Evolutionary conservation across 2,888 invertebrate species (phyloP), one percentile per base, ranked within the genome.

Genomic region (Copidosoma aretas): DNA sequence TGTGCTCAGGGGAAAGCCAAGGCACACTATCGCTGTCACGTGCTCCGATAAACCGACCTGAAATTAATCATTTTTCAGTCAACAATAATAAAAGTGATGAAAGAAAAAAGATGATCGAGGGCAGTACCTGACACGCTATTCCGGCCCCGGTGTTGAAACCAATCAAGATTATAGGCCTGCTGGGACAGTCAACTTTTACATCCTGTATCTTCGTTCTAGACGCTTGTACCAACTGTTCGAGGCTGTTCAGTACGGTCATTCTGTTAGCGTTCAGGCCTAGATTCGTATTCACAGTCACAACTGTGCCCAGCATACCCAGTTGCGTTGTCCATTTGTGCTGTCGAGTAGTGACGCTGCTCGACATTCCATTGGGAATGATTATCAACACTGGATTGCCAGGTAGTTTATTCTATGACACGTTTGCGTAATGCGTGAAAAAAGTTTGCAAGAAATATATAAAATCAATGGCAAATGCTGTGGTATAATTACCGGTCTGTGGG

Each of bases 121-220:
- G n/a, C n/a, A 15, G 75, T 81, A 88, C 88, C 85, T 93, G 92
- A 76, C 91, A 86, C 1, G 93, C 92, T 52, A 93, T 84, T 0
- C 91, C 86, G 19, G 92, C 88, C n/a, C 92, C 93, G 43, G 90
- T 88, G 78, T 91, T 90, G 81, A 92, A 91, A 14, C 94, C 94
- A 66, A 93, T 84, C n/a, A 94, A 84, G 68, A 93, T 88, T 25
- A 94, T 88, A 52, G 91, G 90, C 71, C 91, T 87, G 54, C 88
- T 88, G 3, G 91, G 89, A 79, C 88, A 89, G 73, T 90, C 90
- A 5, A 85, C 85, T 77, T 89, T 87, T 4, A 91, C 82, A 80
- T 93, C 92, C 74, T 89, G 87, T 56, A 94, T 88, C 84, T 91
- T 92, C 0, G 90, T 88, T 71, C 91, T 86, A 0, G 91, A 89